Base-by-base conservation (phyloP, 2,888 invertebrate genomes). In the Gisinianus flammeolus region DNA sequence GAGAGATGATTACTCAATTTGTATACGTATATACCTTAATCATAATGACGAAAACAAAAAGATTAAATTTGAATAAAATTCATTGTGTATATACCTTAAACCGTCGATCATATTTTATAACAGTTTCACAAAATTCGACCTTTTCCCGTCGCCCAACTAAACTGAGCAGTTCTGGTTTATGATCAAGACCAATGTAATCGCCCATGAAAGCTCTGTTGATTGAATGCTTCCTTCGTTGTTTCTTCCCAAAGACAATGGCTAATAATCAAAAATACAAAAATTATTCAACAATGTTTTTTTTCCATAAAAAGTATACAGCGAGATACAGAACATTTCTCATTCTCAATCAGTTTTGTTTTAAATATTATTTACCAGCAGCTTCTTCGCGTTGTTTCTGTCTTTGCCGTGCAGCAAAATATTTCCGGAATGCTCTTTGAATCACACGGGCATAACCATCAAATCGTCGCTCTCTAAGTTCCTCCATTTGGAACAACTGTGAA, bases 141-240 rank as follows among this genome's bases (percentile, higher is more conserved):
- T 91, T 89, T 85, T 92, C 92, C 66, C 91, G 86, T 83, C 90
- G 89, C 30, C 91, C 91, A 58, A 91, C 88, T 33, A 92, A 86
- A 68, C 88, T 88, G 79, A 88, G 87, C 31, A 91, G 86, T 19
- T 88, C 89, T 8, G 91, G 90, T 79, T 89, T 88, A 80, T 90
- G 88, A 78, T 92, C 91, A 83, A 92, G 85, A 0, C 91, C 92
- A 80, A 92, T 90, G 86, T 92, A 92, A 86, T 92, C 92, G 6
- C 91, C 91, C 58, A 90, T 89, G 86, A 91, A 92, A 85, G 90
- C 90, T 78, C 92, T 87, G 86, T 92, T 91, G 28, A 92, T 84
- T 80, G 91, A 91, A 85, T 88, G 89, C 8, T 88, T 86, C 80
- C 91, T 87, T 10, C 92, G 87, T 85, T 92, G 91, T 85, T 92